Evolutionary conservation across 2,888 invertebrate species (phyloP), one percentile per base, ranked within the genome.

Genomic region (Orthonevra nobilis): DNA sequence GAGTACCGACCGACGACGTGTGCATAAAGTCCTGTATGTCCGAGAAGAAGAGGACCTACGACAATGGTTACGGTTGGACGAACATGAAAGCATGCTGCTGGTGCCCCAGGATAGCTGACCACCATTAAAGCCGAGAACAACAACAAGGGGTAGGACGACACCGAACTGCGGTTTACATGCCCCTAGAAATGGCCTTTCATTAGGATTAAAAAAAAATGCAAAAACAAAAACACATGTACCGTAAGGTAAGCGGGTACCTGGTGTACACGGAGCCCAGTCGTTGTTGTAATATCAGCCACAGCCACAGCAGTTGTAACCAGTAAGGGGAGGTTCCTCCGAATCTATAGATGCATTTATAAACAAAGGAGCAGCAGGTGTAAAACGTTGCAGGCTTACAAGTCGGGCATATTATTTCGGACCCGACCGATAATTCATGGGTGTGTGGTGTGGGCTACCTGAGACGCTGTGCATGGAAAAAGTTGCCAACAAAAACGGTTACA

Each of bases 1-100:
- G 34, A 54, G 19, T 50, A 5, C n/a, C n/a, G n/a, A n/a, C n/a
- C 28, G 20, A 26, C 38, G 23, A 23, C 23, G 5, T 23, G 5
- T 23, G 34, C 23, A 46, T 30, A 36, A 19, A 38, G 15, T n/a
- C n/a, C n/a, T n/a, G n/a, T n/a, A n/a, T n/a, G n/a, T n/a, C 15
- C 48, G 28, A 1, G 6, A 19, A 6, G 19, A 32, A 34, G 46
- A 70, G 69, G 69, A 70, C 69, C 69, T 70, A 70, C 69, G 69
- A 70, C 69, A 70, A 70, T 70, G 69, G 69, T 30, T 52, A 61
- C 61, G 60, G 60, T 52, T 52, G 69, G 44, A 34, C 34, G 52
- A 28, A 46, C 50, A 52, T 19, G 26, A 44, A 52, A 61, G 52
- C 61, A 44, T 36, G n/a, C 69, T 50, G 44, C 34, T 60, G 69